Percentiles rank a stretch among this genome's conserved stretches.
phyloP scores from a whole-genome alignment of 2,113 vertebrate species.

The Pseudopipra pipra region DNA sequence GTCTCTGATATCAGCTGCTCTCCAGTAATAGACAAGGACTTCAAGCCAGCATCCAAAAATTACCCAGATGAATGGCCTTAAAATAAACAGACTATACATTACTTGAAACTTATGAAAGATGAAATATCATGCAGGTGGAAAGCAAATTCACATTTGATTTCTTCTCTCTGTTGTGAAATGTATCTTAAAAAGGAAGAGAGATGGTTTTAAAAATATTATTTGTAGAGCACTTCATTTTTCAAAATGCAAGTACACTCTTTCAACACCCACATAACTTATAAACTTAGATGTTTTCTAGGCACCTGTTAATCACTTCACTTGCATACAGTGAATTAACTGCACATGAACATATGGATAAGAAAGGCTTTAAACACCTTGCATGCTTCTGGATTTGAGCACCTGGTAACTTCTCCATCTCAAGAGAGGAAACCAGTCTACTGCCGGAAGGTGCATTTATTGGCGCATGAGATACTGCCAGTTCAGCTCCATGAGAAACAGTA shows the following conservation, averaged over 20 bases:
- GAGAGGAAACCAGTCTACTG: not conserved
- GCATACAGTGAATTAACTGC: not conserved
- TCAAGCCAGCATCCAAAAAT: not conserved
- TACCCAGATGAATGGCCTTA: not conserved
- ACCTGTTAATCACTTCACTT: not conserved
- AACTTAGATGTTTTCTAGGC: not conserved
- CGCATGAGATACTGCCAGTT: not conserved
- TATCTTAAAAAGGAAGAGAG: not conserved
- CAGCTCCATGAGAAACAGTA: not conserved
- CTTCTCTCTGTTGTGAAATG: not conserved
- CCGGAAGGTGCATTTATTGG: not conserved
- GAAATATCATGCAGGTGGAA: not conserved
- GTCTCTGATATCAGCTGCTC: not conserved
- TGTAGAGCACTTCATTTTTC: not conserved
- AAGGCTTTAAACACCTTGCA: not conserved
- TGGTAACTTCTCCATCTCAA: not conserved
- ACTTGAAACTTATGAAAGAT: not conserved
- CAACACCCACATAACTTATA: not conserved
- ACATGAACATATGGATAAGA: fast-evolving
- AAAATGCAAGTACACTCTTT: not conserved
- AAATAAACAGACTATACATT: not conserved
- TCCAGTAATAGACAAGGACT: not conserved
- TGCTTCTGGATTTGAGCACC: not conserved
- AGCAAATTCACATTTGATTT: not conserved
- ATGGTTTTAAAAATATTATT: not conserved